Base-by-base conservation (phyloP, 2,797 vertebrate genomes). In the Halcyon leucocephala region DNA sequence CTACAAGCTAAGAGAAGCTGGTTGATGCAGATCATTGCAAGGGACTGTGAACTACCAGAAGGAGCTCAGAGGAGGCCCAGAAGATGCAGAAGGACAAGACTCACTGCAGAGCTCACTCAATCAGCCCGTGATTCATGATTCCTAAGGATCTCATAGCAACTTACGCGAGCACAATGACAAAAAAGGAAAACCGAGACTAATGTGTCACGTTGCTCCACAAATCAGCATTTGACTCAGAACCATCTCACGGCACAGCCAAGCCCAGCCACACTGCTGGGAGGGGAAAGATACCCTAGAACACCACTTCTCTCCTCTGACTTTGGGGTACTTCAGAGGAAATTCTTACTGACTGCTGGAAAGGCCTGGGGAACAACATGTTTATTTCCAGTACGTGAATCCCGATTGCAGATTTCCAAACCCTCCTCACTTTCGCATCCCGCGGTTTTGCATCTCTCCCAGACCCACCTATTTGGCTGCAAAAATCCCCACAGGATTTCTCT, bases 341-440 rank as follows among this genome's bases (percentile, higher is more conserved):
- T 7, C 26, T 60, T 62, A 28, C 29, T 29, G 66, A 25, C 62
- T 60, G 74, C 62, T 83, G 90, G 58, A 62, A 66, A 60, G 18
- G 48, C 60, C 60, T 14, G 15, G 39, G 42, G 55, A 86, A 71
- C 2, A 8, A 64, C 41, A 28, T 19, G n/a, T 83, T 58, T 54
- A 71, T 60, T 90, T 54, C 74, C 24, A 81, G 57, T 61, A 82
- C 35, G 82, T 37, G 77, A 69, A 97, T 54, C 52, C 51, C 5
- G 22, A 82, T 4, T 73, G 87, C 64, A 21, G 79, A 74, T 89
- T 95, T 93, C 72, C 82, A 91, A 94, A 64, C 42, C 31, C 64
- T 87, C 33, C 41, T 87, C 0, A 0, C 26, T 77, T 89, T 22
- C 49, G 55, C 61, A 86, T 24, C 58, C 65, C 41, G 14, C 69